Conservation (phyloP, 1,140 invertebrate species). For the Drosophila sp. region DNA sequence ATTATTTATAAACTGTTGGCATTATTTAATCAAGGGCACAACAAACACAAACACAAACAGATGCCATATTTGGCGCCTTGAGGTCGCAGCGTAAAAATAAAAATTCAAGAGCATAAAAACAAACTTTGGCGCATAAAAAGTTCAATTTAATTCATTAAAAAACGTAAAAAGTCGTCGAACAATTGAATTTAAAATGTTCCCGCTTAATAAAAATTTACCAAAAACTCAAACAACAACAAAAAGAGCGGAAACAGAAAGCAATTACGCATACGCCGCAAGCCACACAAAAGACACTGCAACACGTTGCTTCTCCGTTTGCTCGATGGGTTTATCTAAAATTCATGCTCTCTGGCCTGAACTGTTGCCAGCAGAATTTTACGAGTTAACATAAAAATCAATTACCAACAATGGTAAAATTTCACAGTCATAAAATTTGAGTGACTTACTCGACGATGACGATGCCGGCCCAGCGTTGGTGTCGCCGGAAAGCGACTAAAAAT, state of each 20-base stretch:
- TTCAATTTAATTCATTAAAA: constrained; percentile 82
- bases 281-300: constrained; percentile 53
- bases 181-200: constrained; percentile 81
- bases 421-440: constrained; percentile 74
- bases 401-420: constrained; percentile 81
- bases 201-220: constrained; percentile 76
- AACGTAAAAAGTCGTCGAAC: constrained; percentile 69
- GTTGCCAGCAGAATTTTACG: constrained; percentile 61
- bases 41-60: constrained; percentile 22
- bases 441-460: constrained; percentile 45
- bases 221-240: constrained; percentile 30
- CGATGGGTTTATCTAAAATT: constrained; percentile 75
- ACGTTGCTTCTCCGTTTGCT: constrained; percentile 49
- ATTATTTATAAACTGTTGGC: constrained; percentile 74
- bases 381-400: constrained; percentile 83
- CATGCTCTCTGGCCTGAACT: constrained; percentile 43
- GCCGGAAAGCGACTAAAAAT: constrained; percentile 46
- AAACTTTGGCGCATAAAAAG: constrained; percentile 77
- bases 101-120: constrained; percentile 39
- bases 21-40: constrained; percentile 68
- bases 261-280: constrained; percentile 74
- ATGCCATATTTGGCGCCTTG: constrained; percentile 66
- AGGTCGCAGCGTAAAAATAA: constrained; percentile 67
- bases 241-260: constrained; percentile 60
- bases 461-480: background rate